These are phyloP conservation scores for Philereme vetulata DNA, from an alignment of 2,888 invertebrate genomes.

Conservation along the genomic window DNA sequence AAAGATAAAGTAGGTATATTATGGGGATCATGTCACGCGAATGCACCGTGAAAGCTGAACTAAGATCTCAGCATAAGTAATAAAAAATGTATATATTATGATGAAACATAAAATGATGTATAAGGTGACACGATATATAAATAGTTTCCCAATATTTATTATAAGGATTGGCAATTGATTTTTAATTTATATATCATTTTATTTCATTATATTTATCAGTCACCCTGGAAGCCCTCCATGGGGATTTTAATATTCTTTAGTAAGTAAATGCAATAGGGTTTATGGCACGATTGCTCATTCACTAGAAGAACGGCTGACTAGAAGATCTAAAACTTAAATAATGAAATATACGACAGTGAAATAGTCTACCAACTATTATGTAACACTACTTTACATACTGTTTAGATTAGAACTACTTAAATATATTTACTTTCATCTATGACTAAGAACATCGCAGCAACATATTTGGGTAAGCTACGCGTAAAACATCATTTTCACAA, in stretches of 20 bases:
- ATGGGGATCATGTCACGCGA: too few relatives aligned
- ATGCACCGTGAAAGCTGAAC: too few relatives aligned
- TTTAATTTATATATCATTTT: constrained; percentile 13
- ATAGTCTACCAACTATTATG: constrained; percentile 13
- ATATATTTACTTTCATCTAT: constrained; percentile 14
- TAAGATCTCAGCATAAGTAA: too few relatives aligned
- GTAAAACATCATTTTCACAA: constrained; percentile 8
- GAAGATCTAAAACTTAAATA: constrained; percentile 1
- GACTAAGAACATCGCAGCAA: constrained; percentile 23
- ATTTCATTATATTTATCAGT: constrained; percentile 26
- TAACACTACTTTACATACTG: constrained; percentile 16
- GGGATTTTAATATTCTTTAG: constrained; percentile 15
- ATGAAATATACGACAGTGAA: constrained; percentile 23
- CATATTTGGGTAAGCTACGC: constrained; percentile 3
- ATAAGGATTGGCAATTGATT: constrained; percentile 26
- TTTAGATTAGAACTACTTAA: constrained; percentile 14
- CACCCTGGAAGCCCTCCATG: constrained; percentile 27
- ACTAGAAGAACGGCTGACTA: constrained; percentile 8
- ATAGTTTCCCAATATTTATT: constrained; percentile 12
- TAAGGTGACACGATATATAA: constrained; percentile 22
- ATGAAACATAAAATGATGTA: constrained; percentile 2
- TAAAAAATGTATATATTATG: not conserved
- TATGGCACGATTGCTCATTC: constrained; percentile 20
- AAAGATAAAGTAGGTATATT: too few relatives aligned
- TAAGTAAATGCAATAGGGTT: constrained; percentile 9